Percentiles rank a stretch among this genome's conserved stretches.
phyloP scores from a whole-genome alignment of 2,797 vertebrate species.

The Halcyon badia region DNA sequence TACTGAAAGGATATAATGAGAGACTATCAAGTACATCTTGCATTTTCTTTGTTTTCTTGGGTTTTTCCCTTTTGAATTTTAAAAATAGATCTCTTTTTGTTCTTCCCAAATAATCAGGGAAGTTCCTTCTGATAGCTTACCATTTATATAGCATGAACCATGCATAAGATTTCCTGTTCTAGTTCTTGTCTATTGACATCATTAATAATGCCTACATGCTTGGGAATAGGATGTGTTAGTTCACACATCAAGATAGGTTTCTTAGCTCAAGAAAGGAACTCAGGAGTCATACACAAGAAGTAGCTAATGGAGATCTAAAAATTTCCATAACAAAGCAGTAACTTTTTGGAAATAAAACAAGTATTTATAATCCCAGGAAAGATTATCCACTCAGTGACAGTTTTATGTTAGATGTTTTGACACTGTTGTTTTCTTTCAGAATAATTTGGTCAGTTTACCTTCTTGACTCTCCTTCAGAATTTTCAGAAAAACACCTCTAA shows the following conservation, averaged over 20 bases:
- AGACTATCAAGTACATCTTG: conserved; percentile 58
- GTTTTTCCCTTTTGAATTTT: conserved; percentile 48
- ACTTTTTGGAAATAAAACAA: background rate
- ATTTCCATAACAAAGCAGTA: background rate
- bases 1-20: conserved; percentile 46
- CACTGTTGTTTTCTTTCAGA: background rate
- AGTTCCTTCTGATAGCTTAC: conserved; percentile 32
- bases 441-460: background rate
- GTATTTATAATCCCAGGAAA: background rate
- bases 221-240: conserved; percentile 17
- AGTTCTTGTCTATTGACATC: background rate
- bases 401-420: background rate
- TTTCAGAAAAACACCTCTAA: conserved; percentile 2
- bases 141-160: conserved; percentile 25
- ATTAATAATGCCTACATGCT: background rate
- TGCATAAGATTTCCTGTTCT: conserved; percentile 36
- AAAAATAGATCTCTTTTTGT: conserved; percentile 56
- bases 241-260: background rate
- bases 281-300: background rate
- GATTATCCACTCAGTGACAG: background rate
- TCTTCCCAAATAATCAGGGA: conserved; percentile 41
- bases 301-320: background rate
- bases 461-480: background rate
- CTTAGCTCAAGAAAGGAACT: background rate
- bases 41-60: conserved; percentile 61